These are phyloP conservation scores for Hirtodrosophila alboralis DNA, from an alignment of 2,888 invertebrate species.

Conservation along the genomic window DNA sequence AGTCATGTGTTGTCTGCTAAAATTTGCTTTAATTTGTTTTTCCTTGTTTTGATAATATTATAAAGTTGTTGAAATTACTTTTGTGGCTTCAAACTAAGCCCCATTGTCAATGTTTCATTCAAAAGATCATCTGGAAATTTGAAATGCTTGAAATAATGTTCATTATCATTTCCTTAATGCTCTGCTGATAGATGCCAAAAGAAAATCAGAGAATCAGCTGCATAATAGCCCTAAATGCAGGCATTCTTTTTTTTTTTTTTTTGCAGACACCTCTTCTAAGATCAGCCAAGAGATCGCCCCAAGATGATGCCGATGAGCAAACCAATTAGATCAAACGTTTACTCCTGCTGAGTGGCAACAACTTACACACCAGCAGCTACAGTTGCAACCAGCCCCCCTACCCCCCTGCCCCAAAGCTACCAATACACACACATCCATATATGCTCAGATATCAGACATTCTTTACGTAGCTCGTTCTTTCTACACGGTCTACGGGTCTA, in stretches of 20 bases:
- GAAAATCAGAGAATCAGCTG: constrained; percentile 17
- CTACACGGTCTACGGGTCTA: constrained; percentile 59
- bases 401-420: constrained; percentile 39
- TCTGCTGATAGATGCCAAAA: constrained; percentile 32
- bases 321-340: constrained; percentile 81
- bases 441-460: constrained; percentile 56
- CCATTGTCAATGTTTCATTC: too few species aligned
- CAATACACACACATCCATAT: constrained; percentile 33
- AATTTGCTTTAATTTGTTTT: neutral
- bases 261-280: constrained; percentile 38
- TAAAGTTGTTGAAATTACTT: too few species aligned
- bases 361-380: constrained; percentile 44
- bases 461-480: constrained; percentile 61
- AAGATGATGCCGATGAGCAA: constrained; percentile 53
- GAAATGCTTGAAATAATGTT: neutral
- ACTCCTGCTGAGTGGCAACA: constrained; percentile 75
- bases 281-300: constrained; percentile 28
- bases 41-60: too few species aligned
- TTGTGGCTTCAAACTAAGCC: too few species aligned
- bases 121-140: neutral
- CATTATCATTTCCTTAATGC: constrained; percentile 24
- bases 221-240: constrained; percentile 16
- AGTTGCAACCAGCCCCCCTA: neutral
- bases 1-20: neutral
- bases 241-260: constrained; percentile 9